These are phyloP conservation scores for Falco peregrinus DNA, from an alignment of 2,797 vertebrate species.

Conservation along the genomic window DNA sequence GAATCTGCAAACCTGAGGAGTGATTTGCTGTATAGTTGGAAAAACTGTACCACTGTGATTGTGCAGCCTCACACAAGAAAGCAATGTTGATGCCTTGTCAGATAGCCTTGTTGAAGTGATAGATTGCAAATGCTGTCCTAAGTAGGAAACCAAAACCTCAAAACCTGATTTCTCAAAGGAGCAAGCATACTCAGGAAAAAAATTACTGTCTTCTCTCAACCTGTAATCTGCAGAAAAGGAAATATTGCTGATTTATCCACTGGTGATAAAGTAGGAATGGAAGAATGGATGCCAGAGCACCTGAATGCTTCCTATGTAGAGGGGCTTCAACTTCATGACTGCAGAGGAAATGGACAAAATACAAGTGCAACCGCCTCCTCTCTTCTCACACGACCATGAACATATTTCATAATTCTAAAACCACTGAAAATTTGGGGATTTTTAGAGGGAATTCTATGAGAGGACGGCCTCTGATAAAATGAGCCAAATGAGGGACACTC, in stretches of 20 bases:
- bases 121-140: not conserved
- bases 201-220: not conserved
- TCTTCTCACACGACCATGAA: not conserved
- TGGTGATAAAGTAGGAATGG: not conserved
- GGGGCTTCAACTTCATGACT: not conserved
- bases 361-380: not conserved
- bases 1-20: not conserved
- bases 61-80: not conserved
- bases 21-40: not conserved
- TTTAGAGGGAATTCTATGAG: not conserved
- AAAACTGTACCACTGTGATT: not conserved
- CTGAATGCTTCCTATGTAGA: not conserved
- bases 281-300: not conserved
- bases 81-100: not conserved
- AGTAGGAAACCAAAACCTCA: not conserved
- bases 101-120: not conserved
- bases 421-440: not conserved
- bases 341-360: not conserved
- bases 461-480: not conserved
- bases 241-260: not conserved
- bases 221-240: not conserved
- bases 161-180: constrained; percentile 49
- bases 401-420: not conserved
- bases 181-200: not conserved
- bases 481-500: not conserved